These are phyloP conservation scores for Toxonevra muliebris DNA, from an alignment of 2,888 invertebrate genomes.

Conservation along the genomic window DNA sequence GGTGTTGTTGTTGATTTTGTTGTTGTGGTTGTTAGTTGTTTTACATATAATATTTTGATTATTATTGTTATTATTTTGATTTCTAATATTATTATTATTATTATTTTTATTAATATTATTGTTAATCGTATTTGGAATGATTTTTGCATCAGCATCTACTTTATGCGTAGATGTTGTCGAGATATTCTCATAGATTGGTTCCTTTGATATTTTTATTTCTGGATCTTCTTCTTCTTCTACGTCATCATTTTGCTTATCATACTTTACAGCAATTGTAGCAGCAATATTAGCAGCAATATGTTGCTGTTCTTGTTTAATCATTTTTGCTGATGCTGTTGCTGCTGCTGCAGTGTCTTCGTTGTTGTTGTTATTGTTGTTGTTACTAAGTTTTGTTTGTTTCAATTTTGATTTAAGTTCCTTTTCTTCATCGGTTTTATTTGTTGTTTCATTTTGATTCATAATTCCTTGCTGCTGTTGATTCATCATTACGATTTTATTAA, in stretches of 20 bases:
- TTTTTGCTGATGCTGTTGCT: constrained; percentile 22
- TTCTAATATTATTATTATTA: constrained; percentile 39
- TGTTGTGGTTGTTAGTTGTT: constrained; percentile 31
- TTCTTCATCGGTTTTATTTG: constrained; percentile 34
- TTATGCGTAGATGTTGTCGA: constrained; percentile 54
- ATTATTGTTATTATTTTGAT: constrained; percentile 37
- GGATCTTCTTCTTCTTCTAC: constrained; percentile 25
- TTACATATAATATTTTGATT: constrained; percentile 24
- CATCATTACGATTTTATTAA: too few relatives aligned
- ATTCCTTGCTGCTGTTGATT: constrained; percentile 6
- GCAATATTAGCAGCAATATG: background rate
- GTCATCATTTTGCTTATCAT: background rate
- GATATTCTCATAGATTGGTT: constrained; percentile 66
- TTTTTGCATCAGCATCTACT: constrained; percentile 52
- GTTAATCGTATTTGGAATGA: constrained; percentile 49
- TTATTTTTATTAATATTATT: constrained; percentile 31
- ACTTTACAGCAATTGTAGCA: too few relatives aligned
- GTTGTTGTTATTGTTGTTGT: constrained; percentile 32
- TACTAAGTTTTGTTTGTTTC: constrained; percentile 9
- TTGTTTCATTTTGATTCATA: constrained; percentile 19
- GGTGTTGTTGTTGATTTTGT: constrained; percentile 35
- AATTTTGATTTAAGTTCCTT: constrained; percentile 28
- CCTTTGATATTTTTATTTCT: constrained; percentile 41
- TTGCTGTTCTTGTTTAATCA: constrained; percentile 5
- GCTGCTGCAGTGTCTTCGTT: constrained; percentile 28